These are phyloP conservation scores for Pantherophis alleghaniensis DNA, from an alignment of 2,797 vertebrate genomes.

Conservation along the genomic window DNA sequence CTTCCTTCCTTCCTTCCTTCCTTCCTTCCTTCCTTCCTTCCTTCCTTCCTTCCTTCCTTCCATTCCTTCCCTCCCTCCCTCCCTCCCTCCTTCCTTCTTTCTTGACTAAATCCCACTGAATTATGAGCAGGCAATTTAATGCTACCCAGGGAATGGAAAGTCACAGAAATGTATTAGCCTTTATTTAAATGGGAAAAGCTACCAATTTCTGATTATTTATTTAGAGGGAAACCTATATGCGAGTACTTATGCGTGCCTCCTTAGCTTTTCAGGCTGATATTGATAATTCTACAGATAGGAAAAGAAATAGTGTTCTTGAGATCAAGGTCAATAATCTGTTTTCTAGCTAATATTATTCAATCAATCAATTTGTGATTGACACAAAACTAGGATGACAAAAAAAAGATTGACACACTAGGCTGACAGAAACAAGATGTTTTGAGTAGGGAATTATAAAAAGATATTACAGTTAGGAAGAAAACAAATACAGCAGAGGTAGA, in stretches of 20 bases:
- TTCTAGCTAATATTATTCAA: not conserved
- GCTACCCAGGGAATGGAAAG: not conserved
- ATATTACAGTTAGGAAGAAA: not conserved
- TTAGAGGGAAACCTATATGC: not conserved
- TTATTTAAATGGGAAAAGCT: not conserved
- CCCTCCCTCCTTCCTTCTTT: too few species aligned
- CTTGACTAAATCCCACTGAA: not conserved
- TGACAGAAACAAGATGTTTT: not conserved
- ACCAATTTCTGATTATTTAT: not conserved
- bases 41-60: too few species aligned
- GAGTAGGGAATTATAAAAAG: not conserved
- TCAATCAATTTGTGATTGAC: not conserved
- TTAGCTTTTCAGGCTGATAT: not conserved
- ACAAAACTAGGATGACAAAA: not conserved
- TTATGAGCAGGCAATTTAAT: not conserved
- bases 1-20: accelerated
- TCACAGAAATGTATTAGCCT: not conserved
- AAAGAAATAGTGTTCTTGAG: not conserved
- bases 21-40: not conserved
- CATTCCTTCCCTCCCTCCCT: too few species aligned
- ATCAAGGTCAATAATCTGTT: not conserved
- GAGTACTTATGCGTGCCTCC: not conserved
- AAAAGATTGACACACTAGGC: not conserved
- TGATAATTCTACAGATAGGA: not conserved
- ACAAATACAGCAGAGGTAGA: not conserved